Evolutionary conservation across 2,888 invertebrate species (phyloP).

Genomic region (Cyaniris semiargus): DNA sequence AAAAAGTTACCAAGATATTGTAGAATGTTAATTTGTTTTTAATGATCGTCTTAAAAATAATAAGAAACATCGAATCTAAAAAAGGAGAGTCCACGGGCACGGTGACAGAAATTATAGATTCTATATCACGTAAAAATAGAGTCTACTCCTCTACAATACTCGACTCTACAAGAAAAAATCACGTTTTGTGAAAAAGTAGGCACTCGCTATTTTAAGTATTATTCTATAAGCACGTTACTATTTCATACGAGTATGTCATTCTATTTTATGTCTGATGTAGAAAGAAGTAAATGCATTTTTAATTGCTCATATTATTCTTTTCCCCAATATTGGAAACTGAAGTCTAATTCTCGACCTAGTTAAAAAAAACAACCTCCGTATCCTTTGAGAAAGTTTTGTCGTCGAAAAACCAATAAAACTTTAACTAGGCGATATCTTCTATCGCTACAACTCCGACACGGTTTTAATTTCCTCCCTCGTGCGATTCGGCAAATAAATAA

Average conservation of each 20-base stretch:
- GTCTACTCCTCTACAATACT: too few relatives aligned
- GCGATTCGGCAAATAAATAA: slow-evolving; percentile 38
- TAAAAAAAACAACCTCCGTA: background rate
- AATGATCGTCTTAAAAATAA: background rate
- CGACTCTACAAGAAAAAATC: too few relatives aligned
- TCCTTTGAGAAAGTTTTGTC: slow-evolving; percentile 14
- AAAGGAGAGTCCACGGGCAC: too few relatives aligned
- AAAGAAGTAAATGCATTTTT: too few relatives aligned
- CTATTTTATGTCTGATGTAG: too few relatives aligned
- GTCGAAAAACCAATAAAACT: slow-evolving; percentile 22
- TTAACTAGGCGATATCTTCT: slow-evolving; percentile 30
- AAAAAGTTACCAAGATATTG: background rate
- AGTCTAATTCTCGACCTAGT: background rate
- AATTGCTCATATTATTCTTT: background rate
- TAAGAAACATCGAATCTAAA: too few relatives aligned
- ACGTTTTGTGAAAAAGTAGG: too few relatives aligned
- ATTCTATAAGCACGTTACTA: too few relatives aligned
- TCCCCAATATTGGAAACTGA: background rate
- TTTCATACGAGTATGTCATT: too few relatives aligned
- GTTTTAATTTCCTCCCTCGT: slow-evolving; percentile 37
- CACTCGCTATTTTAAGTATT: too few relatives aligned
- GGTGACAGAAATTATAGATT: too few relatives aligned
- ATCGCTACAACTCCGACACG: slow-evolving; percentile 36
- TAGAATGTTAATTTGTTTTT: background rate
- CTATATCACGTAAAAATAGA: too few relatives aligned